Conservation (phyloP, 2,888 invertebrate species). For the Lasioglossum calceatum region DNA sequence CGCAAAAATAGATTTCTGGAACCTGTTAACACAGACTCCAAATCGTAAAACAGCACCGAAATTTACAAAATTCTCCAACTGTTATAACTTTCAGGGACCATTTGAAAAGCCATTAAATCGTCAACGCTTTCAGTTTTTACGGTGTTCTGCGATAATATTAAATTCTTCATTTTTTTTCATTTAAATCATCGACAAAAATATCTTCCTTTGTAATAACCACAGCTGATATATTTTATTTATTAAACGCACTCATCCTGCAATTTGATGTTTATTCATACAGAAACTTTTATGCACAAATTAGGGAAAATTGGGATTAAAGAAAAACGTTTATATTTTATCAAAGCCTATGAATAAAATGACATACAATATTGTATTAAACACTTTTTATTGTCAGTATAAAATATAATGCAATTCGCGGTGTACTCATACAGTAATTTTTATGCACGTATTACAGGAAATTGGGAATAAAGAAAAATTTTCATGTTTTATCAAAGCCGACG, state of each 20-base stretch:
- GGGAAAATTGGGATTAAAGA: too few species aligned
- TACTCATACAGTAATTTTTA: background rate
- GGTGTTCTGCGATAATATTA: background rate
- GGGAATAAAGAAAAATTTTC: too few species aligned
- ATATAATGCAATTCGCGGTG: background rate
- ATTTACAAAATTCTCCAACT: background rate
- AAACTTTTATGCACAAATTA: background rate
- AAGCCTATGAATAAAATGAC: background rate
- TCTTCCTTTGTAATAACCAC: background rate
- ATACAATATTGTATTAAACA: background rate
- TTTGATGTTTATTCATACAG: background rate
- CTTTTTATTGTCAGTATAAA: background rate
- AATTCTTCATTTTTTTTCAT: background rate
- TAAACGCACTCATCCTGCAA: background rate
- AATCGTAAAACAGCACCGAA: background rate
- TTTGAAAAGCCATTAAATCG: background rate
- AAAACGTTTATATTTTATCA: background rate
- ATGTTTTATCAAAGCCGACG: background rate
- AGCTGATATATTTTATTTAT: background rate
- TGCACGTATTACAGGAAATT: too few species aligned
- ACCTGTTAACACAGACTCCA: slow-evolving; percentile 3
- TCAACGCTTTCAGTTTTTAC: background rate
- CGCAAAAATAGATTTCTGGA: slow-evolving; percentile 25
- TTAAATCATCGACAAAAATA: background rate
- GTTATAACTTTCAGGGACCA: background rate